Evolutionary conservation across 2,888 invertebrate genomes (phyloP).

Genomic region (Apeira syringaria): DNA sequence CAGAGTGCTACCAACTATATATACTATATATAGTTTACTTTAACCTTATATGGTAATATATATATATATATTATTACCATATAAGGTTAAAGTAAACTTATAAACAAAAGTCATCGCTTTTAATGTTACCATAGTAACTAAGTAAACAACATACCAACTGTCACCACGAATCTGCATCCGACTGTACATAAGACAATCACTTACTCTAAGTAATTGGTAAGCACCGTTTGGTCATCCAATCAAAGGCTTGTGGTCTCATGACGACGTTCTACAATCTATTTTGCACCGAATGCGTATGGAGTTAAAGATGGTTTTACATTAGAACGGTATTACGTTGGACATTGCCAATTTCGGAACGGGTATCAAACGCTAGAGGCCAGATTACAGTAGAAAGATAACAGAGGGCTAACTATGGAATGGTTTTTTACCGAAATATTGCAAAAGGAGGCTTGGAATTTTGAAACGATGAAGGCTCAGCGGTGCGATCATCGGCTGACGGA

Average conservation of each 20-base stretch:
- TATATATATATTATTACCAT: no score
- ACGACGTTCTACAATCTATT: conserved; percentile 26
- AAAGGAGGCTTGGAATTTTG: no score
- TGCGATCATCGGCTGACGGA: no score
- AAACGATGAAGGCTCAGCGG: no score
- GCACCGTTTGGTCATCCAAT: conserved; percentile 70
- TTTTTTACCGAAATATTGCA: no score
- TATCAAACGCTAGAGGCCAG: conserved; percentile 57
- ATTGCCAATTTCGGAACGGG: conserved; percentile 65
- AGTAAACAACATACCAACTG: background rate
- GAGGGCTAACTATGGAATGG: no score
- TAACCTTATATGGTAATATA: no score
- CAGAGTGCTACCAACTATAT: no score
- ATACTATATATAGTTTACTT: no score
- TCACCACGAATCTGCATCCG: conserved; percentile 14
- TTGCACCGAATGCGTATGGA: conserved; percentile 24
- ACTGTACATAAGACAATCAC: conserved; percentile 68
- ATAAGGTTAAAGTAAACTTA: no score
- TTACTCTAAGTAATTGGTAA: conserved; percentile 76
- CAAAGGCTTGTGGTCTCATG: conserved; percentile 62
- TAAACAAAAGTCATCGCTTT: no score
- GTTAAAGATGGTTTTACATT: conserved; percentile 34
- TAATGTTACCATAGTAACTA: background rate
- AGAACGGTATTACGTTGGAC: conserved; percentile 35
- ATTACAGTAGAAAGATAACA: conserved; percentile 46